Evolutionary conservation across 2,888 invertebrate genomes (phyloP), one percentile per base, ranked within the genome.

Genomic region (Apoda limacodes): DNA sequence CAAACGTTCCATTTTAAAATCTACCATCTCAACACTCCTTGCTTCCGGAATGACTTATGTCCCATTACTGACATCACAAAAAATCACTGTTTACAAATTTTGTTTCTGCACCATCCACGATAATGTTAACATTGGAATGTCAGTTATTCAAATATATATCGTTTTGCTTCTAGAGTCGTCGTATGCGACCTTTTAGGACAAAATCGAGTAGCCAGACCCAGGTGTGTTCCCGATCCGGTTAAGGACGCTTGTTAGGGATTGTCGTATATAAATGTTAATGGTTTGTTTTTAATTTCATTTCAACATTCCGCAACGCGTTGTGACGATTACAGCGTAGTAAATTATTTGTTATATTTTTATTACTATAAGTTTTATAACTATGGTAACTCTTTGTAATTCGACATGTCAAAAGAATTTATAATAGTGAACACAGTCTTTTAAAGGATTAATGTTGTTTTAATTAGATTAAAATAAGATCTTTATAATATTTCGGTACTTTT

Each of bases 1-100:
- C 80, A 81, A 81, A 76, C 72, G 80, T 78, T 76, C 81, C 80
- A 78, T 80, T 81, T 81, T 67, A 75, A 78, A 78, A 76, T 78
- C 74, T 76, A 78, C 76, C 76, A 75, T 78, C 75, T 74, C 74
- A 65, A 60, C 68, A 62, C 65, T 68, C 65, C 67, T 71, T 61
- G 65, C 65, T 72, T 75, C 75, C 74, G 74, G 69, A 78, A 75
- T 60, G 78, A 72, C 76, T 71, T 78, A 76, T 69, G 67, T 74
- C 64, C 70, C 68, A 62, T 60, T 47, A 55, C 63, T 60, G 56
- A 61, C 57, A 58, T 17, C 5, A 17, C 7, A 7, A 17, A 6
- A 7, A 17, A 7, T 7, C 5, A 17, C 17, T 17, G 17, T 6
- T 6, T 7, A 17, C 17, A 17, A 6, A 17, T 17, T n/a, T n/a